Base-by-base conservation (phyloP, 2,797 vertebrate genomes). In the Acipenser ruthenus region DNA sequence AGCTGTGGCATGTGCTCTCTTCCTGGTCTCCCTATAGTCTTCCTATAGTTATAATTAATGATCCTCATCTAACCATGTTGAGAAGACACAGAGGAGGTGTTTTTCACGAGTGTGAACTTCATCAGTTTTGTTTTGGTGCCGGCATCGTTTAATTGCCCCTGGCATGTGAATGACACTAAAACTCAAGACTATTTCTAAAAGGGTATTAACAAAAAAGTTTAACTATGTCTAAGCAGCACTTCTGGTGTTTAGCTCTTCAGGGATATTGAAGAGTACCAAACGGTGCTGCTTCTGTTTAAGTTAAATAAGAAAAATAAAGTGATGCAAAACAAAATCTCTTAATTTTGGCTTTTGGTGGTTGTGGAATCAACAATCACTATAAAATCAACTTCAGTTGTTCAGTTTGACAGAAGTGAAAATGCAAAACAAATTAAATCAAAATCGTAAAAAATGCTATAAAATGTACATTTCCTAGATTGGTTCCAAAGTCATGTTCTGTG, bases 11-110 rank as follows among this genome's bases (percentile, higher is more conserved):
- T 65, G 23, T 74, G 67, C 62, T 60, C 70, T 61, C 0, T 0
- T 72, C 72, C 61, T 61, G 49, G 69, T 71, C 62, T 83, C 76
- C 70, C 18, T 2, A 6, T 15, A 59, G 71, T 71, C 10, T 71
- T 67, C 6, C 1, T 64, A 52, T 50, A 59, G 8, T 61, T 77
- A 69, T 75, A 78, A 80, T 84, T 76, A 74, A 75, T 58, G 72
- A 77, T 78, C 67, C 72, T 62, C 11, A 8, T 67, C 60, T 63
- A 71, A 69, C 67, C 65, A 0, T 65, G 68, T 52, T 69, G 66
- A 65, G 72, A 63, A 8, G n/a, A 49, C 67, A 65, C 67, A 67
- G 63, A 65, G 66, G 48, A 72, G 55, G 50, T 68, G 65, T 8
- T 50, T 23, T 60, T 71, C 74, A 68, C 69, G 62, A 69, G 67